Evolutionary conservation across 1,140 invertebrate species (phyloP).

Genomic region (Pararge aegeria): DNA sequence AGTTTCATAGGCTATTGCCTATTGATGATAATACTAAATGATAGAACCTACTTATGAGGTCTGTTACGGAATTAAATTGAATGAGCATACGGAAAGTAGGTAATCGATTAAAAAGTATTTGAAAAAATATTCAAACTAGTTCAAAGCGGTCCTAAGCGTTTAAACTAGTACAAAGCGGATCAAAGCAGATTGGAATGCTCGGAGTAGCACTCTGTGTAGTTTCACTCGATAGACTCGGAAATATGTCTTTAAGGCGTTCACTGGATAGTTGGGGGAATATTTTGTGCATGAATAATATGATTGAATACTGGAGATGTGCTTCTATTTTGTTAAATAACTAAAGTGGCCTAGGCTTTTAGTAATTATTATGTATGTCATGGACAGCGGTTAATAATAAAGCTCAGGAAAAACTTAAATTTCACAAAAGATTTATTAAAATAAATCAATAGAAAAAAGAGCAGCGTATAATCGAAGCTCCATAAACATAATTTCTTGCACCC

Average conservation of each 20-base stretch:
- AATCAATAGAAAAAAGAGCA: too few relatives aligned
- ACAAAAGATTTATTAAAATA: too few relatives aligned
- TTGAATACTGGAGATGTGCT: neutral
- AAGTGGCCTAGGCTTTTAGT: neutral
- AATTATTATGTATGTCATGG: too few relatives aligned
- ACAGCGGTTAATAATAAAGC: too few relatives aligned
- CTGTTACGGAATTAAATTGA: too few relatives aligned
- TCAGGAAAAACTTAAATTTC: too few relatives aligned
- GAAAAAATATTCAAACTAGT: conserved; percentile 2
- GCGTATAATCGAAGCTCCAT: too few relatives aligned
- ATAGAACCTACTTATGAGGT: too few relatives aligned
- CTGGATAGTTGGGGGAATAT: neutral
- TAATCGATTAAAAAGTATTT: neutral
- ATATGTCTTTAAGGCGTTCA: conserved; percentile 10
- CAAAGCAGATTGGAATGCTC: conserved; percentile 9
- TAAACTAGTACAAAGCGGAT: conserved; percentile 16
- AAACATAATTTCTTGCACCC: too few relatives aligned
- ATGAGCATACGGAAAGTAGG: neutral
- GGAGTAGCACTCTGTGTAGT: neutral
- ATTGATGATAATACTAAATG: too few relatives aligned
- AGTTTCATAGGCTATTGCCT: too few relatives aligned
- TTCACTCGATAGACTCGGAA: conserved; percentile 7
- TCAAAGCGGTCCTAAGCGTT: conserved; percentile 15
- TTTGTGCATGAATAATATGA: neutral
- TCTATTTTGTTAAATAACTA: neutral